These are phyloP conservation scores for Galago senegalensis DNA, from an alignment of 2,797 vertebrate species.

Conservation along the genomic window DNA sequence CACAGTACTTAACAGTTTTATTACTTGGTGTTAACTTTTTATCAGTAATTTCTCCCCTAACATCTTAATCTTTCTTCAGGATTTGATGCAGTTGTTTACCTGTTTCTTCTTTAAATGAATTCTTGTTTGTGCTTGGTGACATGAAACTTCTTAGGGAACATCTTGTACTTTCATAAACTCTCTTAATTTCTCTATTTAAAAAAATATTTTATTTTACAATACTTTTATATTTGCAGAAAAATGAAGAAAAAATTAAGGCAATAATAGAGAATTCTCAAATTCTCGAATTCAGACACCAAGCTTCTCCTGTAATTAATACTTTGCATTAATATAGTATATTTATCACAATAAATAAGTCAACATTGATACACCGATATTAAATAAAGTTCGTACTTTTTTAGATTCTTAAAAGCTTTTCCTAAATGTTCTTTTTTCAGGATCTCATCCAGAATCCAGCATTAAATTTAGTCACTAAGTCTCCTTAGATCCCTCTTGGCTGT, in stretches of 20 bases:
- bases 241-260: background rate
- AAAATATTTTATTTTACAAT: background rate
- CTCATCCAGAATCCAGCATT: background rate
- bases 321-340: background rate
- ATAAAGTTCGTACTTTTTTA: background rate
- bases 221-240: constrained; percentile 29
- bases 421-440: background rate
- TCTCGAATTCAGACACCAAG: background rate
- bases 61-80: background rate
- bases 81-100: background rate
- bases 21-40: background rate
- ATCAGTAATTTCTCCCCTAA: background rate
- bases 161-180: background rate
- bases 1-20: background rate
- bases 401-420: background rate
- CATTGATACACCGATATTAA: background rate
- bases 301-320: background rate
- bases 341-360: background rate
- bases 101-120: background rate
- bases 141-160: background rate
- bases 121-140: background rate
- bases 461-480: background rate
- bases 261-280: background rate
- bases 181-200: background rate
- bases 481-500: background rate